Evolutionary conservation across 2,888 invertebrate genomes (phyloP).

Genomic region (Ligdia adustata): DNA sequence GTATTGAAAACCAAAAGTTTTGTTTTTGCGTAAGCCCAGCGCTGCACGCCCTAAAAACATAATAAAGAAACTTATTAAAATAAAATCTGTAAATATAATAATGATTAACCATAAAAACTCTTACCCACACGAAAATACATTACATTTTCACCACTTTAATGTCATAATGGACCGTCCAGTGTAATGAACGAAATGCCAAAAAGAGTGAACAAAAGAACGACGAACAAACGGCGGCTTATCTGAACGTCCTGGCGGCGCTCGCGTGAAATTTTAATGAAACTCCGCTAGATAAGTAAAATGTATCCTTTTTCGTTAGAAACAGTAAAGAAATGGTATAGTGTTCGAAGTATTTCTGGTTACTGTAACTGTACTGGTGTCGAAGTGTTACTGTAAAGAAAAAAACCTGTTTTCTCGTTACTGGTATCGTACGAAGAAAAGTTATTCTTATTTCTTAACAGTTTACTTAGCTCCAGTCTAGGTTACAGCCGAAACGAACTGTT

Average conservation of each 20-base stretch:
- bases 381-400: background rate
- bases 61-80: too few relatives aligned
- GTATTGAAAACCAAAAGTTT: too few relatives aligned
- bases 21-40: too few relatives aligned
- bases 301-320: constrained; percentile 34
- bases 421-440: too few relatives aligned
- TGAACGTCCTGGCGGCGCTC: constrained; percentile 38
- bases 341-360: constrained; percentile 14
- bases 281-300: constrained; percentile 42
- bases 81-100: too few relatives aligned
- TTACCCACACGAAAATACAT: too few relatives aligned
- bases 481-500: too few relatives aligned
- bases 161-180: constrained; percentile 14
- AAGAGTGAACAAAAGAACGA: constrained; percentile 41
- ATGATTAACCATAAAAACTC: too few relatives aligned
- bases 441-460: too few relatives aligned
- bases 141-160: constrained; percentile 5
- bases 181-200: constrained; percentile 36
- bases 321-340: constrained; percentile 8
- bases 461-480: too few relatives aligned
- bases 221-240: constrained; percentile 40
- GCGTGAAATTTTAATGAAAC: constrained; percentile 41
- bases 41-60: too few relatives aligned
- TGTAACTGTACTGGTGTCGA: background rate
- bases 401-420: too few relatives aligned